These are phyloP conservation scores for Gulo gulo DNA, from an alignment of 2,113 vertebrate species.

Conservation along the genomic window DNA sequence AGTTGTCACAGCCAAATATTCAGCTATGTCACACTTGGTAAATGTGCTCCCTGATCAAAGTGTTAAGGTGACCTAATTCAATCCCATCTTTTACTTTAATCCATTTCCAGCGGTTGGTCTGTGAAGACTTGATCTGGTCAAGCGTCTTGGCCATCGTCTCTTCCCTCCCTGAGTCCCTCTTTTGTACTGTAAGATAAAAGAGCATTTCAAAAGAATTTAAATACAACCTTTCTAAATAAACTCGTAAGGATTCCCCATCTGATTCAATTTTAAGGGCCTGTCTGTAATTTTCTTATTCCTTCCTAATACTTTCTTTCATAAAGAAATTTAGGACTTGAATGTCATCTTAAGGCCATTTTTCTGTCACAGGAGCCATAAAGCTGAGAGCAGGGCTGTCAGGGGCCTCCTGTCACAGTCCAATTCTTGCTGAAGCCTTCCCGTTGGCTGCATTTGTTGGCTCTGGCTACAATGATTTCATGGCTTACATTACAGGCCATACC, in stretches of 20 bases:
- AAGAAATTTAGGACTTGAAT: not conserved
- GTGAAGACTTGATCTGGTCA: not conserved
- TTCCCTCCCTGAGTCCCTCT: not conserved
- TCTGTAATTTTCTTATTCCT: slow-evolving; percentile 5
- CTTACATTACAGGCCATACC: not conserved
- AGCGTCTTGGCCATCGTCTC: not conserved
- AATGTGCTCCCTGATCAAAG: not conserved
- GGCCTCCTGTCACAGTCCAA: not conserved
- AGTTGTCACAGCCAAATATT: not conserved
- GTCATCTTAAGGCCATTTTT: not conserved
- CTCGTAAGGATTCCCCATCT: not conserved
- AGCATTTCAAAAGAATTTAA: slow-evolving; percentile 20
- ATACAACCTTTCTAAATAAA: slow-evolving; percentile 38
- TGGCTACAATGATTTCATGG: not conserved
- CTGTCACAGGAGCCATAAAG: not conserved
- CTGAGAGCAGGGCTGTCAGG: not conserved
- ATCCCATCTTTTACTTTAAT: slow-evolving; percentile 20
- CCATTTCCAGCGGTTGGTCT: not conserved
- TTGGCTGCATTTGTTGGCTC: not conserved
- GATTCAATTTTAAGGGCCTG: not conserved
- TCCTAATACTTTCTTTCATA: slow-evolving; percentile 3
- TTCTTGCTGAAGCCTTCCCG: not conserved
- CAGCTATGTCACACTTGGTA: not conserved
- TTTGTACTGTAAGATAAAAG: not conserved
- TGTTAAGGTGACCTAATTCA: not conserved